Conservation (phyloP, 2,113 vertebrate genomes). For the Elephantulus edwardii region DNA sequence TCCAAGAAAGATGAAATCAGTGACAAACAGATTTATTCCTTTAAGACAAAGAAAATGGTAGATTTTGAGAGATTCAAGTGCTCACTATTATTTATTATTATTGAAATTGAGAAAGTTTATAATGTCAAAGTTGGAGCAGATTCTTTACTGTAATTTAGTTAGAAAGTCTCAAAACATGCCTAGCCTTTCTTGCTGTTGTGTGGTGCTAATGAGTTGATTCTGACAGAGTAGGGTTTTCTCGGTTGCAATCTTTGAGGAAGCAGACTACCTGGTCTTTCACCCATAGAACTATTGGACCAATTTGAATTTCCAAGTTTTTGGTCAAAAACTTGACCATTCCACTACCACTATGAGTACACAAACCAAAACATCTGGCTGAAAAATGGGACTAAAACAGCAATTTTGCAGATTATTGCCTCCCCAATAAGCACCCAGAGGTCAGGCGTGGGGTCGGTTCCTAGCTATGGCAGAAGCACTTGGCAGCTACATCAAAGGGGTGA, state of each 20-base stretch:
- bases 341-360: not conserved
- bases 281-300: no score
- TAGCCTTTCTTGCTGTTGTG: not conserved
- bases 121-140: slow-evolving; percentile 16
- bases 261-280: no score
- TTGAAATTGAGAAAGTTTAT: not conserved
- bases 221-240: not conserved
- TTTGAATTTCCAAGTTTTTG: no score
- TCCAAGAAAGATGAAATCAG: no score
- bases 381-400: not conserved
- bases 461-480: not conserved
- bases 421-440: not conserved
- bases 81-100: not conserved
- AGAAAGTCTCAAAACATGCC: not conserved
- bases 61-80: not conserved
- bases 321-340: no score
- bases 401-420: not conserved
- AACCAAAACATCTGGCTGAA: not conserved
- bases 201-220: not conserved
- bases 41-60: not conserved
- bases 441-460: not conserved
- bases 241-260: no score
- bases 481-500: not conserved
- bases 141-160: not conserved
- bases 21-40: not conserved